Conservation (phyloP, 2,888 invertebrate genomes). For the Dinocampus coccinellae region DNA sequence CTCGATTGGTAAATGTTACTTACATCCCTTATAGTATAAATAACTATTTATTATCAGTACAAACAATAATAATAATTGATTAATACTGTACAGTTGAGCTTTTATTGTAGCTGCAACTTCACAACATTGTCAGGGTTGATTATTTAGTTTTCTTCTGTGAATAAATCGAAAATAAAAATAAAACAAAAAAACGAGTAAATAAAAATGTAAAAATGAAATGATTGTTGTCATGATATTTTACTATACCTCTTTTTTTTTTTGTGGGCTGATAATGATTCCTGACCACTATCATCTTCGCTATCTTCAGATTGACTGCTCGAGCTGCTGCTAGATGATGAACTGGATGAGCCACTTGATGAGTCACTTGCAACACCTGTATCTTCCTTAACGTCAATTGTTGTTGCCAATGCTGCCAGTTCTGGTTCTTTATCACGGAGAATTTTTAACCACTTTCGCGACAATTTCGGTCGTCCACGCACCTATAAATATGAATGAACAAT, state of each 20-base stretch:
- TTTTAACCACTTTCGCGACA: slow-evolving; percentile 93
- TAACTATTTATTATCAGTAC: slow-evolving; percentile 66
- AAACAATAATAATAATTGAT: slow-evolving; percentile 67
- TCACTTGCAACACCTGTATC: slow-evolving; percentile 95
- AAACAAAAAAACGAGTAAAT: no score
- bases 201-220: neutral
- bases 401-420: slow-evolving; percentile 83
- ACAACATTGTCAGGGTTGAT: slow-evolving; percentile 67
- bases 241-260: slow-evolving; percentile 80
- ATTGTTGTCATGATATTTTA: slow-evolving; percentile 16
- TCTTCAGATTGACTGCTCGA: slow-evolving; percentile 77
- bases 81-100: slow-evolving; percentile 70
- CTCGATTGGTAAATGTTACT: no score
- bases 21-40: no score
- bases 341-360: slow-evolving; percentile 87
- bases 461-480: slow-evolving; percentile 91
- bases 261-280: slow-evolving; percentile 89
- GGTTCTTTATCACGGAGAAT: slow-evolving; percentile 80
- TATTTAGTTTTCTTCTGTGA: slow-evolving; percentile 67
- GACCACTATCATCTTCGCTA: slow-evolving; percentile 83
- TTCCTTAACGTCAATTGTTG: slow-evolving; percentile 85
- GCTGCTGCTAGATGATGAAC: slow-evolving; percentile 80
- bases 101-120: slow-evolving; percentile 63
- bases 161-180: slow-evolving; percentile 33
- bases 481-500: slow-evolving; percentile 35